A percentile compares a stretch with the other conserved stretches of the same genome.
phyloP scores from a whole-genome alignment of 2,113 vertebrate genomes.

The Catharus bicknelli region DNA sequence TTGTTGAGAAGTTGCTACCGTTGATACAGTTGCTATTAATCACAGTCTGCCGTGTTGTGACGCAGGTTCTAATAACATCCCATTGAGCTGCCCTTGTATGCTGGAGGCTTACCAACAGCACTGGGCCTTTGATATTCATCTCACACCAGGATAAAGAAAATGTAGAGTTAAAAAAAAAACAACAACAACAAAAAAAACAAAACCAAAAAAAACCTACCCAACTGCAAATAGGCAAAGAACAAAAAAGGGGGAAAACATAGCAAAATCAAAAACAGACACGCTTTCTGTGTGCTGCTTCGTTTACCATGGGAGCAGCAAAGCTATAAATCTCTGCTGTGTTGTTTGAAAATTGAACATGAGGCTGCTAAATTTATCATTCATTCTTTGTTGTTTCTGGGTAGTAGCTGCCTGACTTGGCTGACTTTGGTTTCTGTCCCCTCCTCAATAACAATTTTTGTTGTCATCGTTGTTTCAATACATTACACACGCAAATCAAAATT shows the following conservation, averaged over 20 bases:
- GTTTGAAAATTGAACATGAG: conserved; percentile 79
- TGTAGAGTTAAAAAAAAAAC: conserved; percentile 73
- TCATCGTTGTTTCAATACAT: conserved; percentile 40
- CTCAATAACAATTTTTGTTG: conserved; percentile 54
- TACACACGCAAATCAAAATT: conserved; percentile 46
- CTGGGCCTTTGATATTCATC: conserved; percentile 88
- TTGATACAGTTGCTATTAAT: conserved; percentile 80
- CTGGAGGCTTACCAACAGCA: conserved; percentile 82
- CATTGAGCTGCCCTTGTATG: conserved; percentile 81
- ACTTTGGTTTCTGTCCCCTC: conserved; percentile 64
- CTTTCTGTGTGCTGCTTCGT: conserved; percentile 81
- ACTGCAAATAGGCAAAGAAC: conserved; percentile 77
- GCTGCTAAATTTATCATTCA: conserved; percentile 77
- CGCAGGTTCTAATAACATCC: conserved; percentile 78
- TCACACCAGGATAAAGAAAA: conserved; percentile 89
- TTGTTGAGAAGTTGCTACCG: conserved; percentile 69
- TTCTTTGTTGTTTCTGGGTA: conserved; percentile 74
- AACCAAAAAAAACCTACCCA: not conserved
- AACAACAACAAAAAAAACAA: not conserved
- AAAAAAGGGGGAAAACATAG: conserved; percentile 74
- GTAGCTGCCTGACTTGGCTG: conserved; percentile 67
- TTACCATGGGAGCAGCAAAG: conserved; percentile 83
- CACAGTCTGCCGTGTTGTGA: conserved; percentile 76
- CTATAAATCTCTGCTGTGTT: conserved; percentile 83
- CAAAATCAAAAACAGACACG: conserved; percentile 87